Conservation (phyloP, 1,140 invertebrate species). For the Sycobia sp. region DNA sequence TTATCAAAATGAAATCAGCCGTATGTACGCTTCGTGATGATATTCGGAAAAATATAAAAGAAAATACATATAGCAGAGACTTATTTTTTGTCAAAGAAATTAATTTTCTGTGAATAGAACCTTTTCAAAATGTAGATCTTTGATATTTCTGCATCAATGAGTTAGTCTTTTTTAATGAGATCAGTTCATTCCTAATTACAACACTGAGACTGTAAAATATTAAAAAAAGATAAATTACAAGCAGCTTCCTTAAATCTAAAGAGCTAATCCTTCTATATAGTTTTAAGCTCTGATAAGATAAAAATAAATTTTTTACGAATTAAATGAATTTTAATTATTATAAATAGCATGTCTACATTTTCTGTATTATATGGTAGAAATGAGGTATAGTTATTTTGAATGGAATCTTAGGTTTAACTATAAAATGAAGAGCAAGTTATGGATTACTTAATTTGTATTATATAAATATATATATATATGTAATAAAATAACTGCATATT, state of each 20-base stretch:
- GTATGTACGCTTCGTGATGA: slow-evolving; percentile 89
- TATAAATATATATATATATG: slow-evolving; percentile 34
- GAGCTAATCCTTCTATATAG: slow-evolving; percentile 10
- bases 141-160: slow-evolving; percentile 6
- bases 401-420: slow-evolving; percentile 15
- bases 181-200: not conserved
- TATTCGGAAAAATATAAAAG: slow-evolving; percentile 6
- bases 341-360: slow-evolving; percentile 10
- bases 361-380: slow-evolving; percentile 18
- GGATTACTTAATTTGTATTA: slow-evolving; percentile 37
- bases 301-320: slow-evolving; percentile 32
- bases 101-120: slow-evolving; percentile 7
- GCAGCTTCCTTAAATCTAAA: slow-evolving; percentile 12
- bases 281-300: slow-evolving; percentile 24
- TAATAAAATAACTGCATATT: slow-evolving; percentile 31
- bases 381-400: slow-evolving; percentile 26
- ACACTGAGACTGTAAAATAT: slow-evolving; percentile 11
- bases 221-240: slow-evolving; percentile 16
- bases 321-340: slow-evolving; percentile 25
- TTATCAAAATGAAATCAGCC: slow-evolving; percentile 88
- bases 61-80: not conserved
- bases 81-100: slow-evolving; percentile 4
- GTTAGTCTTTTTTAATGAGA: slow-evolving; percentile 14
- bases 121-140: not conserved
- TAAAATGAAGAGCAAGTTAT: slow-evolving; percentile 25